Evolutionary conservation across 1,140 invertebrate species (phyloP), one percentile per base, ranked within the genome.

Genomic region (Leptinotarsa lineolata): DNA sequence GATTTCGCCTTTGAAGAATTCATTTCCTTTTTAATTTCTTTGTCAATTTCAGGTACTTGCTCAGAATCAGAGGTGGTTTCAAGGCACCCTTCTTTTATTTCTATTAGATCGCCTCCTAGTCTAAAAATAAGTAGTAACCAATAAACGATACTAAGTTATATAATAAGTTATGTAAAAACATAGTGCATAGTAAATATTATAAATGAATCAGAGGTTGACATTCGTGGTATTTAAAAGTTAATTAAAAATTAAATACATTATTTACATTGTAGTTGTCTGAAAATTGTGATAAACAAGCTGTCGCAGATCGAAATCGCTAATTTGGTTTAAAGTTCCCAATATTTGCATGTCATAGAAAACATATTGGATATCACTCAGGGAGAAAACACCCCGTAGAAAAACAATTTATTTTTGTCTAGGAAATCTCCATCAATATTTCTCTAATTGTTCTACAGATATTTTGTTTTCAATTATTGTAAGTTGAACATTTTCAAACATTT

Each of bases 61-160:
- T 75, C 48, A n/a, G 6, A 72, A 44, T 64, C 68, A 8, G 63
- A 44, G 13, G 16, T 20, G 46, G 61, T 64, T 21, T 72, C 82
- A 1, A 73, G 70, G 15, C 77, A 76, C 12, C 80, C 79, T 79
- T 84, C 82, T 73, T 81, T 78, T 22, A 84, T 83, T 77, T 84
- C 81, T 12, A 73, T 75, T 58, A 84, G 72, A 76, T 84, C 82
- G 22, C 82, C 77, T 30, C 80, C 81, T 63, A 83, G 76, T 69
- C 82, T 83, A 63, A 68, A 81, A 80, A 24, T 73, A 0, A 16
- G 15, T 18, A 16, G 15, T n/a, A 54, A 54, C n/a, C 15, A 16
- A 16, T 39, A 16, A 22, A 65, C 16, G n/a, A 30, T 65, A 65
- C 12, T 24, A 16, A 54, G 15, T 16, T 54, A 11, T 30, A 54